Evolutionary conservation across 2,113 vertebrate genomes (phyloP).

Genomic region (Hypocryptadius cinnamomeus): DNA sequence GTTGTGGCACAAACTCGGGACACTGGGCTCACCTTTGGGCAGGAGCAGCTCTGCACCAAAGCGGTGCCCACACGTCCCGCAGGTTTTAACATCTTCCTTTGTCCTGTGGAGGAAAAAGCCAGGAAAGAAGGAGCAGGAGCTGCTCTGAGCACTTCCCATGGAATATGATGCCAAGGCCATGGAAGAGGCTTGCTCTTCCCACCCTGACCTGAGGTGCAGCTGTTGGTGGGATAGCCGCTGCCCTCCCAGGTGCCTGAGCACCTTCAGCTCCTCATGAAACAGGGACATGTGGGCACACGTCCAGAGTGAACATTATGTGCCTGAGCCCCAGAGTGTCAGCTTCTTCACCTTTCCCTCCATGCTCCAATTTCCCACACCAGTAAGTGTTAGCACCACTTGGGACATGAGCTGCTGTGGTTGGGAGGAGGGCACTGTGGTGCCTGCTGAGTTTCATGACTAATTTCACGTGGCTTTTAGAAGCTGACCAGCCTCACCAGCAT

Average conservation of each 20-base stretch:
- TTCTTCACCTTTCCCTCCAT: neutral
- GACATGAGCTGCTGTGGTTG: accelerated
- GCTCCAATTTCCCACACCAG: neutral
- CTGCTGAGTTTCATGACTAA: accelerated
- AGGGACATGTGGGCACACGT: neutral
- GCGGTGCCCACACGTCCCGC: slow-evolving; percentile 31
- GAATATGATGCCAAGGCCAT: neutral
- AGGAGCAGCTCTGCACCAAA: slow-evolving; percentile 60
- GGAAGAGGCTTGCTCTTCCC: neutral
- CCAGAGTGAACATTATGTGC: neutral
- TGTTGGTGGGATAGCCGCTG: accelerated
- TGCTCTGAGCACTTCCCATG: neutral
- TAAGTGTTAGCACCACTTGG: neutral
- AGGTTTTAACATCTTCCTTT: slow-evolving; percentile 55
- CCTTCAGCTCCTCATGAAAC: neutral
- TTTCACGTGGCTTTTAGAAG: neutral
- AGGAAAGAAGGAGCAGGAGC: neutral
- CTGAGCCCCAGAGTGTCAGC: neutral
- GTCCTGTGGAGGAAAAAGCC: neutral
- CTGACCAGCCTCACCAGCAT: neutral
- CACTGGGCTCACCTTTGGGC: slow-evolving; percentile 54
- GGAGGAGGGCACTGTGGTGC: neutral
- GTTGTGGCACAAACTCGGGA: accelerated
- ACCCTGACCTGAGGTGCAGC: neutral
- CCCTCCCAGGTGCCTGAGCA: neutral